Evolutionary conservation across 2,888 invertebrate genomes (phyloP).

Genomic region (Xylocampa areola): DNA sequence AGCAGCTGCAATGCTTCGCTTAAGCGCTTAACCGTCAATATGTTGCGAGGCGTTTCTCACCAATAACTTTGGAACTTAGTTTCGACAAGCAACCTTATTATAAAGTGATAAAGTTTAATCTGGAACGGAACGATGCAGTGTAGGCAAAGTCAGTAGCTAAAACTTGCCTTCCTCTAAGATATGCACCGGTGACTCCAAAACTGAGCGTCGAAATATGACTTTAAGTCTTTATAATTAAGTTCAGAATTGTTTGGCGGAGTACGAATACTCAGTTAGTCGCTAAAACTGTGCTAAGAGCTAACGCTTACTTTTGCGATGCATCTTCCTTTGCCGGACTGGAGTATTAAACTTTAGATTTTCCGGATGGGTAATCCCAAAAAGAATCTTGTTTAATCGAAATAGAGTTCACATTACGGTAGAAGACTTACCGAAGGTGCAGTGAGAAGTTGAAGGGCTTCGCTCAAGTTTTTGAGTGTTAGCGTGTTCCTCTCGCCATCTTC

Average conservation of each 20-base stretch:
- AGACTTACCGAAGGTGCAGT: slow-evolving; percentile 95
- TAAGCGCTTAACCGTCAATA: slow-evolving; percentile 51
- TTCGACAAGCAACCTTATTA: slow-evolving; percentile 35
- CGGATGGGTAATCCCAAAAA: background rate
- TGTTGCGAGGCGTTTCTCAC: slow-evolving; percentile 38
- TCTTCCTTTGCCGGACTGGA: slow-evolving; percentile 30
- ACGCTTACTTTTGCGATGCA: slow-evolving; percentile 39
- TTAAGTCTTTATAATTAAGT: slow-evolving; percentile 9
- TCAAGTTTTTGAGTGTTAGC: slow-evolving; percentile 94
- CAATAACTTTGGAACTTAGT: slow-evolving; percentile 28
- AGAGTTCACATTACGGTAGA: slow-evolving; percentile 10
- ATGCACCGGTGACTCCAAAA: slow-evolving; percentile 37
- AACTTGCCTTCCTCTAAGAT: slow-evolving; percentile 25
- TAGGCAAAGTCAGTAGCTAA: slow-evolving; percentile 12
- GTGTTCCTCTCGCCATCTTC: slow-evolving; percentile 91
- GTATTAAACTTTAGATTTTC: slow-evolving; percentile 16
- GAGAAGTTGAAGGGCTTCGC: slow-evolving; percentile 94
- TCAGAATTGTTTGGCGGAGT: slow-evolving; percentile 2
- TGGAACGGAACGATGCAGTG: slow-evolving; percentile 17
- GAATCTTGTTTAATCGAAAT: background rate
- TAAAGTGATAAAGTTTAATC: slow-evolving; percentile 38
- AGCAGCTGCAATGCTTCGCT: slow-evolving; percentile 51
- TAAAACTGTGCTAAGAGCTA: slow-evolving; percentile 17
- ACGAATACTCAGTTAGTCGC: slow-evolving; percentile 12
- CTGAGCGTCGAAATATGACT: slow-evolving; percentile 5